Conservation (phyloP, 2,113 vertebrate genomes). For the Lampris megalopsis region DNA sequence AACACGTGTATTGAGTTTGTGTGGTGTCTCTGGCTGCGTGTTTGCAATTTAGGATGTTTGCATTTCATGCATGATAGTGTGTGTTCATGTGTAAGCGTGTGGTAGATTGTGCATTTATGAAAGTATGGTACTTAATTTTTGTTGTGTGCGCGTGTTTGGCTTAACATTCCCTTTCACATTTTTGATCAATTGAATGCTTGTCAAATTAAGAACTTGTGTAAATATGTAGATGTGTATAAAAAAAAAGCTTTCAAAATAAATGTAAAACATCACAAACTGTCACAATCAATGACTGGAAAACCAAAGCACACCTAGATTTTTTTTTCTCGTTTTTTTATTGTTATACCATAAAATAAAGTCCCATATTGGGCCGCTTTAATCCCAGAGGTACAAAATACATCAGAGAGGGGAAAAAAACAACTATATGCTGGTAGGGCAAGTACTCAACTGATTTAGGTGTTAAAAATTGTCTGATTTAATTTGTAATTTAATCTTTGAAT, state of each 20-base stretch:
- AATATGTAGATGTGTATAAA: slow-evolving; percentile 87
- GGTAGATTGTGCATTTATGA: slow-evolving; percentile 67
- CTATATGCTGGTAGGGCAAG: too few species aligned
- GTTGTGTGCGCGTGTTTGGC: slow-evolving; percentile 58
- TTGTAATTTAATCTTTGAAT: too few species aligned
- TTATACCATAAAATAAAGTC: slow-evolving; percentile 26
- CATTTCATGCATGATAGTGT: slow-evolving; percentile 71
- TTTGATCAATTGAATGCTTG: slow-evolving; percentile 58
- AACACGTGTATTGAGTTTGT: slow-evolving; percentile 54
- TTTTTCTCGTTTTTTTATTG: slow-evolving; percentile 35
- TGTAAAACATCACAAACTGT: slow-evolving; percentile 33
- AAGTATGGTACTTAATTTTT: slow-evolving; percentile 56
- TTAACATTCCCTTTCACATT: slow-evolving; percentile 42
- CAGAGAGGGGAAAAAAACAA: background rate
- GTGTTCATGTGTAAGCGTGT: slow-evolving; percentile 50
- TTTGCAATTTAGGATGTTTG: slow-evolving; percentile 70
- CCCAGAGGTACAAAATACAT: background rate
- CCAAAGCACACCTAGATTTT: background rate
- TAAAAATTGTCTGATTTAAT: too few species aligned
- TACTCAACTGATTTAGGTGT: too few species aligned
- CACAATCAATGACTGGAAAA: background rate
- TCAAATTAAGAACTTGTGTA: slow-evolving; percentile 70
- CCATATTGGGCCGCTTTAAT: background rate
- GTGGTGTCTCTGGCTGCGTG: slow-evolving; percentile 51
- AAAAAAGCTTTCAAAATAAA: slow-evolving; percentile 77